A percentile compares a stretch with the other conserved stretches of the same genome.
These are phyloP conservation scores for Nephrotoma appendiculata DNA, from an alignment of 2,888 invertebrate genomes.

Conservation along the genomic window DNA sequence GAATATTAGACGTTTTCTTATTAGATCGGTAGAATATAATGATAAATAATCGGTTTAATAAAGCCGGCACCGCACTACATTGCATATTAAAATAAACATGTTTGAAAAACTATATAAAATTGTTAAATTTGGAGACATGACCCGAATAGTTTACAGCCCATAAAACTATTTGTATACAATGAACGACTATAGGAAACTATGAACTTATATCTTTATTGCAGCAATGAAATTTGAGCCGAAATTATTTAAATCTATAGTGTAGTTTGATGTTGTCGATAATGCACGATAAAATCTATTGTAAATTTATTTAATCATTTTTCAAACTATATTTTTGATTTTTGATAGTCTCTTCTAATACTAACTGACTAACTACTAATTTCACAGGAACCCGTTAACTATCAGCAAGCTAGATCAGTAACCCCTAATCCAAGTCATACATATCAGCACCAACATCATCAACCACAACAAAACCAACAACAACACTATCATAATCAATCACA, in stretches of 20 bases:
- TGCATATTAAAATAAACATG: no score
- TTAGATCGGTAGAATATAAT: neutral
- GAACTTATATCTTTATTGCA: neutral
- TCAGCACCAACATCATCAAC: constrained; percentile 14
- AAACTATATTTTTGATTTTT: neutral
- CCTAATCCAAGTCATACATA: constrained; percentile 10
- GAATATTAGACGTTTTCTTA: neutral
- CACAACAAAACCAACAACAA: constrained; percentile 9
- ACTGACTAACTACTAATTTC: neutral
- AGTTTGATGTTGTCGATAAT: neutral
- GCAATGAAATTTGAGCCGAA: neutral
- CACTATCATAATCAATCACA: constrained; percentile 13
- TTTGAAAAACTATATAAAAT: no score
- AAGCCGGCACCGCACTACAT: no score
- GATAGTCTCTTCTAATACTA: neutral
- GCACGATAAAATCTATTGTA: neutral
- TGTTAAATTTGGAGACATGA: no score
- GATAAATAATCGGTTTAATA: no score
- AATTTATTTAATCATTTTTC: neutral
- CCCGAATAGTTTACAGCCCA: neutral
- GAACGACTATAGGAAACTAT: neutral
- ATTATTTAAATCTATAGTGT: neutral
- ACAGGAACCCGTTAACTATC: neutral
- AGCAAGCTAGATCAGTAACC: constrained; percentile 7
- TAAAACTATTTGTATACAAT: neutral